Evolutionary conservation across 2,113 vertebrate species (phyloP), one percentile per base, ranked within the genome.

Genomic region (Phainopepla nitens): DNA sequence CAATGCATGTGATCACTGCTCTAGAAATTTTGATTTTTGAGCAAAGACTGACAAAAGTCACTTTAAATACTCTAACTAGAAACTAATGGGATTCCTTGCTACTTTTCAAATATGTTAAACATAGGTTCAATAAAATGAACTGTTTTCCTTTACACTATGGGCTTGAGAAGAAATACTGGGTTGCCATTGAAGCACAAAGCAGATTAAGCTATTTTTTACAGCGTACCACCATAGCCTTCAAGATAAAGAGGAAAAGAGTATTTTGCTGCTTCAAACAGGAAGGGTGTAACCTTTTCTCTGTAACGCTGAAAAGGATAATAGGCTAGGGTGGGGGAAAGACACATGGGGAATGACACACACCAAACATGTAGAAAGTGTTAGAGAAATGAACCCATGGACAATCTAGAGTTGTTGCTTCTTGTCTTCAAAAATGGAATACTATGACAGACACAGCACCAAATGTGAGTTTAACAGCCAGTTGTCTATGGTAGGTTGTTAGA

Each of bases 291-390:
- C 3, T 83, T 71, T 83, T 25, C 22, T 83, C 33, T 58, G 17
- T 25, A 65, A 36, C 29, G 15, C 33, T 76, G 57, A 51, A 61
- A 66, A 79, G 3, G 13, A 23, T 8, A 44, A 11, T 33, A 61
- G 29, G 3, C 9, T 50, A 29, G 5, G 5, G 13, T 28, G 3
- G 1, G 6, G 2, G 1, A 51, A 73, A 73, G 24, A 56, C 9
- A 31, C 11, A 15, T 1, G 1, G 6, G 2, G 1, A 51, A 73
- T 66, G 24, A 56, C 9, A 36, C 9, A 51, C 22, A 7, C 1
- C 8, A 85, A 19, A 66, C 15, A 44, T 19, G 15, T 36, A 44
- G 18, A 35, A 80, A 87, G 60, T 9, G 4, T 60, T 39, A 73
- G 29, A 50, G 27, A 87, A 91, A 51, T 31, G 2, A 88, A 57